phyloP scores from a whole-genome alignment of 1,140 invertebrate species.

The Leptonema lineaticorne region DNA sequence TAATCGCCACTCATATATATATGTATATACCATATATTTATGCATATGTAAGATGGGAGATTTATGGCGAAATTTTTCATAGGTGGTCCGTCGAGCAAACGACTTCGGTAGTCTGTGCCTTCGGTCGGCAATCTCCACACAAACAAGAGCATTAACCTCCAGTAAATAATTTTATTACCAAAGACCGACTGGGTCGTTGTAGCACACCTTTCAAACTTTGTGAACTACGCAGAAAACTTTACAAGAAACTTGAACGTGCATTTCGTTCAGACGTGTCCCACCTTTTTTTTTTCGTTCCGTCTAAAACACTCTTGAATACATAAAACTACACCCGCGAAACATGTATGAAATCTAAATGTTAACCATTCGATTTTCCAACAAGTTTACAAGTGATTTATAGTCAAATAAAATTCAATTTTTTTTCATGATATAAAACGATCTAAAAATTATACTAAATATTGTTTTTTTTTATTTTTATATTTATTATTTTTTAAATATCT shows the following conservation, averaged over 20 bases:
- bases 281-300: too few relatives aligned
- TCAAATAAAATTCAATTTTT: neutral
- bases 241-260: neutral
- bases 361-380: too few relatives aligned
- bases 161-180: slow-evolving; percentile 34
- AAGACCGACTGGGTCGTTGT: neutral
- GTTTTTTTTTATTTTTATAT: neutral
- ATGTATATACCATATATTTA: slow-evolving; percentile 11
- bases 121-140: slow-evolving; percentile 1
- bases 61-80: slow-evolving; percentile 27
- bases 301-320: too few relatives aligned
- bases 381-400: neutral
- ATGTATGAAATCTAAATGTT: too few relatives aligned
- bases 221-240: slow-evolving; percentile 25
- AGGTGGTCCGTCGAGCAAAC: neutral
- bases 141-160: slow-evolving; percentile 34
- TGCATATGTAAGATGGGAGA: slow-evolving; percentile 5
- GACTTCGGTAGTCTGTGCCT: slow-evolving; percentile 3
- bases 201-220: slow-evolving; percentile 1
- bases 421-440: neutral
- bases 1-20: neutral
- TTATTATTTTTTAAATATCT: neutral
- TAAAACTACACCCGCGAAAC: too few relatives aligned
- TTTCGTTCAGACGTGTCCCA: too few relatives aligned
- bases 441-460: too few relatives aligned